Base-by-base conservation (phyloP, 2,113 vertebrate species). In the human region DNA sequence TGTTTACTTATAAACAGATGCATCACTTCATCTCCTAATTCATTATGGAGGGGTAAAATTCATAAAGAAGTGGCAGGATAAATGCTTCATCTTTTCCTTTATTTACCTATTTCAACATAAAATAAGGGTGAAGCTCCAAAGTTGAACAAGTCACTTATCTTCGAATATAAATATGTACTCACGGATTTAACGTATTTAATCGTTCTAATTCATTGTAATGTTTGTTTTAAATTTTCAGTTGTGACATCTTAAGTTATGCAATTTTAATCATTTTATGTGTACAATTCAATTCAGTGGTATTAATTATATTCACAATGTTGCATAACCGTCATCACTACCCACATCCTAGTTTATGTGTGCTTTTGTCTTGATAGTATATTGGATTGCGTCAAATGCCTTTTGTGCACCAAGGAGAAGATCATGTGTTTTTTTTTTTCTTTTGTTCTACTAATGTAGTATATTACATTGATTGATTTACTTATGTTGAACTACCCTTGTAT, bases 401-500 rank as follows among this genome's bases (percentile, higher is more conserved):
- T 93, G 38, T 52, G 18, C 11, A 85, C 45, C 59, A 57, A n/a
- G 35, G 27, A 59, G 18, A 90, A 70, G 40, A 50, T 72, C 30
- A 6, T 43, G 1, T 20, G 3, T 66, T 76, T 57, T 86, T 80
- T 35, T 43, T 2, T 25, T 40, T 3, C 61, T 55, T 12, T 10
- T 59, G 10, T 95, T 86, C 52, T 92, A 20, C 55, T 38, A 86
- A 25, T 38, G n/a, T 64, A 40, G 13, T 73, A 6, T 45, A 79
- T 48, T 93, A 30, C 5, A 27, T 25, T 72, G n/a, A 85, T 96
- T 86, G 14, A 76, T 75, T 96, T 94, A 90, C n/a, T 80, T 66
- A 68, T 45, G 27, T 50, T 40, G 18, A 84, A 59, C 10, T 8
- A 84, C 5, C 40, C 38, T 93, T 40, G 11, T 30, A 35, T 85